These are phyloP conservation scores for Cynopterus brachyotis DNA, from an alignment of 2,113 vertebrate genomes.

Conservation along the genomic window DNA sequence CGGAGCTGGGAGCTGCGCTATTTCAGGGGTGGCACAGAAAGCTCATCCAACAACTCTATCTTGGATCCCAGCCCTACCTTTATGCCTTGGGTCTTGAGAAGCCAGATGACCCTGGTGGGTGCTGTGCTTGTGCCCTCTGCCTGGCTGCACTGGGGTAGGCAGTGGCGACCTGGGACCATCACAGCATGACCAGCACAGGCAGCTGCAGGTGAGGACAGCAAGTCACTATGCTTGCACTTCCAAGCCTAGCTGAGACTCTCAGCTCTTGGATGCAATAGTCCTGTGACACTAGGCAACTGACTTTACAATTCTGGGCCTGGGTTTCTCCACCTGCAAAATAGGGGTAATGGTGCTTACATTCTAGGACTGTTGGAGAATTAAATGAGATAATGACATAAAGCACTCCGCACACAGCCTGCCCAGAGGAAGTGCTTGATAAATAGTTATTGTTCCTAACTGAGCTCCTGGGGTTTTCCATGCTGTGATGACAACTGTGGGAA, in stretches of 20 bases:
- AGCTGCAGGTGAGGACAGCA: background rate
- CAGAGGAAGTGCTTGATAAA: background rate
- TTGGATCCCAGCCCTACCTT: constrained; percentile 15
- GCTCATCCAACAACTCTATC: background rate
- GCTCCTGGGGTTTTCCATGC: background rate
- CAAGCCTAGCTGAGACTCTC: background rate
- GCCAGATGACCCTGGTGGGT: background rate
- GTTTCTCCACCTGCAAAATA: background rate
- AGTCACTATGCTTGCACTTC: background rate
- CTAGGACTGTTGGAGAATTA: background rate
- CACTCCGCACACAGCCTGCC: background rate
- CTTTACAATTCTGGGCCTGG: background rate
- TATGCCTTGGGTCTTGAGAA: background rate
- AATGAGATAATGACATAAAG: background rate
- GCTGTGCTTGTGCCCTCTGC: background rate
- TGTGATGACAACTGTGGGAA: background rate
- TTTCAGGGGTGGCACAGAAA: constrained; percentile 50
- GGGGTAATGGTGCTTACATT: background rate
- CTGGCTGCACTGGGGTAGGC: background rate
- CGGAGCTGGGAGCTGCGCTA: constrained; percentile 45
- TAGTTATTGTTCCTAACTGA: background rate
- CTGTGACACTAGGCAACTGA: background rate
- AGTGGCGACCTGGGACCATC: background rate
- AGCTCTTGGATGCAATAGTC: background rate
- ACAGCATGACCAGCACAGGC: background rate